phyloP scores from a whole-genome alignment of 2,797 vertebrate genomes.

The Phaenicophaeus curvirostris region DNA sequence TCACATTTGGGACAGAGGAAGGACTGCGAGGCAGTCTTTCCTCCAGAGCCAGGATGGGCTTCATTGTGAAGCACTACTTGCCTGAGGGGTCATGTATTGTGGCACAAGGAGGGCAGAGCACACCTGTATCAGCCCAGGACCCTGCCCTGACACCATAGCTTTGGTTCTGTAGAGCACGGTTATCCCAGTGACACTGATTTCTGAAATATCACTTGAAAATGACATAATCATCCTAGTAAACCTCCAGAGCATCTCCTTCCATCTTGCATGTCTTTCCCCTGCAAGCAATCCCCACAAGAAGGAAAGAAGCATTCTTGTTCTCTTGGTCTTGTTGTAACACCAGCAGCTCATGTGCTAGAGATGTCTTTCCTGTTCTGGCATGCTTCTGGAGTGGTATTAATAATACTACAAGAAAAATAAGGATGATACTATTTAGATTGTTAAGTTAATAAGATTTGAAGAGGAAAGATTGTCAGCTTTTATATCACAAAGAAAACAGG shows the following conservation, averaged over 20 bases:
- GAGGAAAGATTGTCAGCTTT: slow-evolving; percentile 68
- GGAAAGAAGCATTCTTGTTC: background rate
- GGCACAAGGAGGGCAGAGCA: background rate
- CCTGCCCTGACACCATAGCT: background rate
- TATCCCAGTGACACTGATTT: background rate
- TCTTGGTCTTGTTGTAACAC: slow-evolving; percentile 23
- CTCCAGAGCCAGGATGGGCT: background rate
- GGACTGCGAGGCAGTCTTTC: background rate
- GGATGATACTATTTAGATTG: slow-evolving; percentile 51
- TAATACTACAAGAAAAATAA: background rate
- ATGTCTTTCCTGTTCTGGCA: slow-evolving; percentile 66
- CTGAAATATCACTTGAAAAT: background rate
- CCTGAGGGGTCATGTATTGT: background rate
- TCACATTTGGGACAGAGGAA: background rate
- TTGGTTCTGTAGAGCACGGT: background rate
- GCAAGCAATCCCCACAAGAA: background rate
- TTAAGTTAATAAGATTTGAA: slow-evolving; percentile 69
- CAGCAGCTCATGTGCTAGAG: background rate
- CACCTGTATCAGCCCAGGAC: background rate
- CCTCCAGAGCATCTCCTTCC: background rate
- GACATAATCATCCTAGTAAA: background rate
- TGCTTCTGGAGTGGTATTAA: slow-evolving; percentile 38
- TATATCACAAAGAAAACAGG: slow-evolving; percentile 59
- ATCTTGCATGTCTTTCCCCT: background rate
- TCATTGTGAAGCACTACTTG: background rate